These are phyloP conservation scores for Loris lydekkerianus DNA, from an alignment of 2,797 vertebrate species.

Conservation along the genomic window DNA sequence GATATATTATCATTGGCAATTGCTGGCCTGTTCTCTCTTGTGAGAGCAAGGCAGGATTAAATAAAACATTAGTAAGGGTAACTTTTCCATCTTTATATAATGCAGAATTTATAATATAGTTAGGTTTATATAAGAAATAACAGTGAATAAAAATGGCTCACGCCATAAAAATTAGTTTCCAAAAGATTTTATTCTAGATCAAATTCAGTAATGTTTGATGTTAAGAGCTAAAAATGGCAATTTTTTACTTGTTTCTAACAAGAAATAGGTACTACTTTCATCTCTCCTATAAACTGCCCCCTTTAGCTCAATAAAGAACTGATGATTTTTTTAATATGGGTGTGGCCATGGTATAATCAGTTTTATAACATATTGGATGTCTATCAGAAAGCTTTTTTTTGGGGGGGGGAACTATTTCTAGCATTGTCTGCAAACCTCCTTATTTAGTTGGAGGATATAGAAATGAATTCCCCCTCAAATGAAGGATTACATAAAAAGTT, in stretches of 20 bases:
- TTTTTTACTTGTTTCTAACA: background rate
- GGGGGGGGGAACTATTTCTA: background rate
- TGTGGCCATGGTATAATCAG: background rate
- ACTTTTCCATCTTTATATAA: background rate
- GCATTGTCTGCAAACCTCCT: background rate
- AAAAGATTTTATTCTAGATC: slow-evolving; percentile 22
- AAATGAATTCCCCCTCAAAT: background rate
- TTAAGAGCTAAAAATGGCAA: background rate
- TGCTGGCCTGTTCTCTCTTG: background rate
- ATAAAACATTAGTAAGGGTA: background rate
- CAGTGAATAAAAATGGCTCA: background rate
- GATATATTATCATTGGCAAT: background rate
- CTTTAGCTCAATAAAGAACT: background rate
- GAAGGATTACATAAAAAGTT: slow-evolving; percentile 1
- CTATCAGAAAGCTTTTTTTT: background rate
- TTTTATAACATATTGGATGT: background rate
- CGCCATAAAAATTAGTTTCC: background rate
- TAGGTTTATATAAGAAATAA: slow-evolving; percentile 10
- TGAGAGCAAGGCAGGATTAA: background rate
- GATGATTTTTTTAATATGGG: background rate
- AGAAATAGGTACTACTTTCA: background rate
- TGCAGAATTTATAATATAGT: background rate
- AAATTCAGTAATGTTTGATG: background rate
- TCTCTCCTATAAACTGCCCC: background rate
- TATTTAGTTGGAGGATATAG: background rate